A percentile compares a stretch with the other conserved stretches of the same genome.
Conservation (phyloP, 2,888 invertebrate genomes). For the Sarcophaga carnaria region DNA sequence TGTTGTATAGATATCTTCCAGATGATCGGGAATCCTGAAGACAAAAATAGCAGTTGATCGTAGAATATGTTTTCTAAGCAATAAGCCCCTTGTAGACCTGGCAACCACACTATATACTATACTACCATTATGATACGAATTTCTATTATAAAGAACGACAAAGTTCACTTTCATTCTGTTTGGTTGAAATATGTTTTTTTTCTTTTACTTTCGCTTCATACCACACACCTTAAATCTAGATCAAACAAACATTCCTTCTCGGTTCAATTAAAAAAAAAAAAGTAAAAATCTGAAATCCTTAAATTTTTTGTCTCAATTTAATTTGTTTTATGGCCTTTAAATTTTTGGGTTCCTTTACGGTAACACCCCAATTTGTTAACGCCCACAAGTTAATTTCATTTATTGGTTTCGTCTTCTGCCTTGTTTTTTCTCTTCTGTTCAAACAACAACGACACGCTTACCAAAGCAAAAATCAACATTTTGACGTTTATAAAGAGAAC, state of each 20-base stretch:
- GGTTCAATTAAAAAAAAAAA: background rate
- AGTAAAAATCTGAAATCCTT: background rate
- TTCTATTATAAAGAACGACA: too few relatives aligned
- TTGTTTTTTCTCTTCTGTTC: background rate
- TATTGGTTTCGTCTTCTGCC: constrained; percentile 45
- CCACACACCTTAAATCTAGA: background rate
- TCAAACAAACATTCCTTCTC: background rate
- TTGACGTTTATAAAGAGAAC: constrained; percentile 60
- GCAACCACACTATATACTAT: too few relatives aligned
- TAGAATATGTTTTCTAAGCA: too few relatives aligned
- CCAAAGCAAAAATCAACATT: constrained; percentile 61
- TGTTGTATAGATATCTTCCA: too few relatives aligned
- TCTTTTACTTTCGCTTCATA: background rate
- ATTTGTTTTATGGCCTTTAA: background rate
- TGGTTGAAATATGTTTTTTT: too few relatives aligned
- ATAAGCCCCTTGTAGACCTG: too few relatives aligned
- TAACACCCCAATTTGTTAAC: constrained; percentile 69
- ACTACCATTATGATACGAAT: too few relatives aligned
- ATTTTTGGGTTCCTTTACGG: constrained; percentile 36
- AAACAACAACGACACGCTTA: constrained; percentile 61
- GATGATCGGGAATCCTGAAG: too few relatives aligned
- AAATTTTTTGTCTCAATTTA: background rate
- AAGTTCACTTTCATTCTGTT: too few relatives aligned
- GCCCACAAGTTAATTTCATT: constrained; percentile 69
- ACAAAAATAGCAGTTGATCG: too few relatives aligned